phyloP scores from a whole-genome alignment of 2,888 invertebrate genomes.

The Tinea semifulvella region DNA sequence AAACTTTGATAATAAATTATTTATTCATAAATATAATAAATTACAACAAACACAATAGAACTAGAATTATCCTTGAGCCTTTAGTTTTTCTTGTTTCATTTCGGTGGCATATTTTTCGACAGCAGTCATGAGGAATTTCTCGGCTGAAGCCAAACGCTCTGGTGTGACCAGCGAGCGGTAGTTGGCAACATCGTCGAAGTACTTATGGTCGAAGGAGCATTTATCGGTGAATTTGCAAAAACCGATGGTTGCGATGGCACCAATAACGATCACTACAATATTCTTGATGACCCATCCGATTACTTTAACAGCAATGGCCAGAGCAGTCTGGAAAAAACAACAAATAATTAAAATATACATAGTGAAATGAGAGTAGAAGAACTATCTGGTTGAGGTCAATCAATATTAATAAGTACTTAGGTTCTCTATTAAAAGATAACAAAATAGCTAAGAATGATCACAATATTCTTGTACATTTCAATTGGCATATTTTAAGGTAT shows the following conservation, averaged over 20 bases:
- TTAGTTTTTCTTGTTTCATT: slow-evolving; percentile 17
- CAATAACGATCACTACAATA: slow-evolving; percentile 25
- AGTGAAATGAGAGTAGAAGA: too few relatives aligned
- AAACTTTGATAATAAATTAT: background rate
- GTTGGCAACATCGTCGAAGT: slow-evolving; percentile 26
- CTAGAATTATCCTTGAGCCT: background rate
- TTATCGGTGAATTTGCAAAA: slow-evolving; percentile 31
- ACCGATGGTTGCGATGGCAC: slow-evolving; percentile 26
- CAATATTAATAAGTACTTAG: too few relatives aligned
- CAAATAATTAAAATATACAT: too few relatives aligned
- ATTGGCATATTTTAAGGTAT: too few relatives aligned
- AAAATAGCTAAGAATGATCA: too few relatives aligned
- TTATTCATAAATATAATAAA: slow-evolving; percentile 2
- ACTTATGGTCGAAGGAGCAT: slow-evolving; percentile 25
- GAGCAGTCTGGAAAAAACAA: slow-evolving; percentile 22
- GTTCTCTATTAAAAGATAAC: too few relatives aligned
- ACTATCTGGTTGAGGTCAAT: too few relatives aligned
- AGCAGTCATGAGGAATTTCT: slow-evolving; percentile 55
- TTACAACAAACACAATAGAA: background rate
- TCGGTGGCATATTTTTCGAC: slow-evolving; percentile 52
- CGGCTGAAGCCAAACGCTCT: slow-evolving; percentile 57
- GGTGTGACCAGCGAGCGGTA: slow-evolving; percentile 55
- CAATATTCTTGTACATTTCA: too few relatives aligned
- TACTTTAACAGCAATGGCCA: slow-evolving; percentile 24
- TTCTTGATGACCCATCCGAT: slow-evolving; percentile 32